Percentiles rank a stretch among this genome's conserved stretches.
These are phyloP conservation scores for Actinia equina DNA, from an alignment of 64 coral and sea anemone genomes.

Conservation along the genomic window DNA sequence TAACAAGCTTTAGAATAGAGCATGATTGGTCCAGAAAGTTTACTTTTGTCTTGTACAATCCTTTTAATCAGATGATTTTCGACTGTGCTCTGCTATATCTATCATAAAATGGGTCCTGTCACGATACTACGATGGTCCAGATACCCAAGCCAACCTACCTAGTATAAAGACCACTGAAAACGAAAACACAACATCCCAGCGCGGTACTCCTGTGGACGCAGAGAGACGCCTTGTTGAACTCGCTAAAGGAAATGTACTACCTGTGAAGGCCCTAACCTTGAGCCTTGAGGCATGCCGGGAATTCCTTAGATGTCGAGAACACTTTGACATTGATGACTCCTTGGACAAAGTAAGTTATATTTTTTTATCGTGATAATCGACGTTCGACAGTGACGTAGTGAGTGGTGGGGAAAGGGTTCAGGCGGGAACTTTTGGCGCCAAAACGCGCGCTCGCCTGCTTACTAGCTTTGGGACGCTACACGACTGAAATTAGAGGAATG, in stretches of 20 bases:
- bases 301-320: conserved; percentile 54
- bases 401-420: too few relatives aligned
- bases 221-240: neutral
- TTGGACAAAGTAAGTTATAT: conserved; percentile 46
- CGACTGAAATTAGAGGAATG: neutral
- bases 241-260: conserved; percentile 43
- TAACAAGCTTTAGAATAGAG: too few relatives aligned
- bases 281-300: conserved; percentile 73
- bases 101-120: conserved; percentile 77
- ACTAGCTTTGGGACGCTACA: neutral
- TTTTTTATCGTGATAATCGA: neutral
- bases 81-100: conserved; percentile 67
- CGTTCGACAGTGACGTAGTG: too few relatives aligned
- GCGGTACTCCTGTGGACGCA: neutral
- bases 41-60: neutral
- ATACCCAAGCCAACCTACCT: neutral
- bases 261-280: conserved; percentile 60
- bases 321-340: conserved; percentile 75
- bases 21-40: neutral
- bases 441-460: too few relatives aligned
- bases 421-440: too few relatives aligned
- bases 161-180: neutral
- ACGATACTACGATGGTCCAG: conserved; percentile 38
- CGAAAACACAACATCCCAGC: neutral
- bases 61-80: conserved; percentile 73